Base-by-base conservation (phyloP, 2,113 vertebrate genomes). In the Eonycteris spelaea region DNA sequence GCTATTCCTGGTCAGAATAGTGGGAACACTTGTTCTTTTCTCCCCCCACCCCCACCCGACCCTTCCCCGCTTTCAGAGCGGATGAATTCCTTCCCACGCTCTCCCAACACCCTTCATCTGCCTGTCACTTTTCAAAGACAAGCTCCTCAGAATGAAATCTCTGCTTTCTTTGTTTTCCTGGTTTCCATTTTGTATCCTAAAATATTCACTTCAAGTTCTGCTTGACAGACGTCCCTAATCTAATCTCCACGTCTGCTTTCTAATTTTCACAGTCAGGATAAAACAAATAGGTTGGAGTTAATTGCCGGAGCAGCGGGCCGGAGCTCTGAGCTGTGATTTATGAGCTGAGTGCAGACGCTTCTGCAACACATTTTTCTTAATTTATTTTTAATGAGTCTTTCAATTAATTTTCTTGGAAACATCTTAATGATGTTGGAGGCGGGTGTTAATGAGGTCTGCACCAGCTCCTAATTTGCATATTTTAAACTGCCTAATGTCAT, bases 311-410 rank as follows among this genome's bases (percentile, higher is more conserved):
- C 98, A 98, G 98, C 94, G 98, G 99, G 99, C 99, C 98, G 98
- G 98, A 99, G 99, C 99, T 99, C 98, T 98, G 99, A 98, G 98
- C 98, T 96, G 97, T 99, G 99, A 99, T 99, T 99, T 99, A 99
- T 99, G 99, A 99, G 99, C 99, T 99, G 97, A 97, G 98, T 98
- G 98, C 98, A 98, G 98, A 98, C 99, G 98, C 99, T 99, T 99
- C 99, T 99, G 99, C 99, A 98, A 99, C 98, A 98, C 99, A 99
- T 99, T 99, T 99, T 99, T 99, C 99, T 99, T 99, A 99, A 99
- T 99, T 99, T 99, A 99, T 99, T 99, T 99, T 99, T 99, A 99
- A 99, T 99, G 99, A 99, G 99, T 99, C 99, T 99, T 99, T 99
- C 99, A 99, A 99, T 99, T 99, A 99, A 99, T 99, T 99, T 99